Conservation (phyloP, 2,797 vertebrate genomes). For the Vultur gryphus region DNA sequence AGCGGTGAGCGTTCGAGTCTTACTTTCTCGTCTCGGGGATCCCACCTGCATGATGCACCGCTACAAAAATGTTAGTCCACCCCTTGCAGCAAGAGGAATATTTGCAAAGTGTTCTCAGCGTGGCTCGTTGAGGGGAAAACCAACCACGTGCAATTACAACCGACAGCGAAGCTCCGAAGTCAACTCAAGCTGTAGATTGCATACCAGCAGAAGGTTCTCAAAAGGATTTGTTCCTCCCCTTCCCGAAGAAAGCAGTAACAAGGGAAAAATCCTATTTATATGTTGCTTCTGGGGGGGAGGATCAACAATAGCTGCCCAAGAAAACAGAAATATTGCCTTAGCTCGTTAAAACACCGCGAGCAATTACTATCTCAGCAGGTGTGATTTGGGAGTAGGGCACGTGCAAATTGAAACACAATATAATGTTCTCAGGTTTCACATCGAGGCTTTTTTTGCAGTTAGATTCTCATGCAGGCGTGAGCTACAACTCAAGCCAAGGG, state of each 20-base stretch:
- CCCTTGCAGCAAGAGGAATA: background rate
- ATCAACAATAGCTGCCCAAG: background rate
- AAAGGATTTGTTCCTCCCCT: background rate
- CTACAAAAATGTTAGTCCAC: too few relatives aligned
- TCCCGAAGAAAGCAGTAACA: background rate
- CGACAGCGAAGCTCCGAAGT: background rate
- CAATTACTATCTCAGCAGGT: background rate
- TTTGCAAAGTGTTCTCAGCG: background rate
- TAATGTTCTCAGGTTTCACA: background rate
- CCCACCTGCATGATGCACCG: background rate
- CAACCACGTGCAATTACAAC: background rate
- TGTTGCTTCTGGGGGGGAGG: background rate
- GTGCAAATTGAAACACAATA: background rate
- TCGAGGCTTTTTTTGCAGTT: background rate
- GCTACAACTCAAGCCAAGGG: background rate
- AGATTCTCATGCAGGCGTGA: background rate
- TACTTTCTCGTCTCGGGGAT: background rate
- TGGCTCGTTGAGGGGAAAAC: background rate
- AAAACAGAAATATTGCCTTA: background rate
- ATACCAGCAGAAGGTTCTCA: background rate
- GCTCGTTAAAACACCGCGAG: background rate
- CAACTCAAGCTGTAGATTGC: background rate
- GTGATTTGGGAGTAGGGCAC: background rate
- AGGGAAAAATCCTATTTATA: background rate
- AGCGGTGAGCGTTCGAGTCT: background rate